Conservation (phyloP, 2,888 invertebrate species). For the Quadriops clusia region DNA sequence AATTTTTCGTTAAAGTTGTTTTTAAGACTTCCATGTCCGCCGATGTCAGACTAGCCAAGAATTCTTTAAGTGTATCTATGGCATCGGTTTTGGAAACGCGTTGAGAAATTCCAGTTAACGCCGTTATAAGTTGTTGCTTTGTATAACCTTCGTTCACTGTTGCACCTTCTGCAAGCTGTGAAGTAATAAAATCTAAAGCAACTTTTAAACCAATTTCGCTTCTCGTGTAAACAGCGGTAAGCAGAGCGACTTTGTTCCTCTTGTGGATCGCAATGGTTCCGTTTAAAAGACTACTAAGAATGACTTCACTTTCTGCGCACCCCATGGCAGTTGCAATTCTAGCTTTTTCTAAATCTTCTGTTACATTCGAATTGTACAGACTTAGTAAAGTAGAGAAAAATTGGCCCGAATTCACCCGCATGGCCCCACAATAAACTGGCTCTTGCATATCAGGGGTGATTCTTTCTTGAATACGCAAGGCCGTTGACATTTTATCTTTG, state of each 20-base stretch:
- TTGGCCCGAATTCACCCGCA: constrained; percentile 32
- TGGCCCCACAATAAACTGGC: constrained; percentile 47
- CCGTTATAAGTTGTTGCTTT: too few relatives aligned
- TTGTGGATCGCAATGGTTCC: neutral
- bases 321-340: constrained; percentile 51
- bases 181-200: constrained; percentile 21
- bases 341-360: constrained; percentile 42
- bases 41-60: too few relatives aligned
- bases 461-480: constrained; percentile 29
- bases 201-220: constrained; percentile 19
- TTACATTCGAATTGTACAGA: neutral
- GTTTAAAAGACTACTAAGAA: constrained; percentile 40
- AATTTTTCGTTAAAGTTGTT: too few relatives aligned
- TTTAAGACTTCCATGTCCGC: too few relatives aligned
- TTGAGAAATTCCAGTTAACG: too few relatives aligned
- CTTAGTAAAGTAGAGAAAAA: too few relatives aligned
- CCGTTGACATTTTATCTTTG: neutral
- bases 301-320: constrained; percentile 43
- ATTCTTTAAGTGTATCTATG: too few relatives aligned
- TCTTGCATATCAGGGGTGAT: constrained; percentile 45
- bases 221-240: constrained; percentile 14
- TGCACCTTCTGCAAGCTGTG: too few relatives aligned
- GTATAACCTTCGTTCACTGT: too few relatives aligned
- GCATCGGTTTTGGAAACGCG: too few relatives aligned
- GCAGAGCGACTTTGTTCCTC: constrained; percentile 1